phyloP scores from a whole-genome alignment of 1,140 invertebrate genomes.

The Coboldia fuscipes region DNA sequence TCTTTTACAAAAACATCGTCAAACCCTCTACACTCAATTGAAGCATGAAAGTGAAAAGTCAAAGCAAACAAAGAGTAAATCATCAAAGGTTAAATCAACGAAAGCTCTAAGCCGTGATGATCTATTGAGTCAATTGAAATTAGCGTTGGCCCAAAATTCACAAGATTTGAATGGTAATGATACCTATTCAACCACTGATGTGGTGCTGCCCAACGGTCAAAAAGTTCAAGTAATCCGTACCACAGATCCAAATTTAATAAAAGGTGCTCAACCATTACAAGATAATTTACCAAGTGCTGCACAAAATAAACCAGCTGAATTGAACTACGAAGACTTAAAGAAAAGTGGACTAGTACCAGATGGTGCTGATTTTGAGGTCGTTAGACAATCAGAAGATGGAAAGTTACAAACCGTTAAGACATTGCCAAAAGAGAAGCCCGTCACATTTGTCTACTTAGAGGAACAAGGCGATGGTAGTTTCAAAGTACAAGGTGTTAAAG shows the following conservation, averaged over 20 bases:
- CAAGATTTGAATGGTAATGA: slow-evolving; percentile 34
- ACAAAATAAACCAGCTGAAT: neutral
- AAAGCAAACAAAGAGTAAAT: slow-evolving; percentile 12
- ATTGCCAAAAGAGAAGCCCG: slow-evolving; percentile 45
- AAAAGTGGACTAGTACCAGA: slow-evolving; percentile 49
- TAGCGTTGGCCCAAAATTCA: slow-evolving; percentile 40
- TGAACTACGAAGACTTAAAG: slow-evolving; percentile 43
- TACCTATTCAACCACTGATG: slow-evolving; percentile 47
- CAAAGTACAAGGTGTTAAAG: slow-evolving; percentile 57
- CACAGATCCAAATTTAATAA: slow-evolving; percentile 35
- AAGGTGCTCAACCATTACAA: slow-evolving; percentile 15
- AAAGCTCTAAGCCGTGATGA: slow-evolving; percentile 27
- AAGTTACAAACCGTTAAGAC: slow-evolving; percentile 46
- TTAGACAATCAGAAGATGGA: slow-evolving; percentile 46
- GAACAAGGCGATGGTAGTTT: slow-evolving; percentile 63
- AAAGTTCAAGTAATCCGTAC: slow-evolving; percentile 47
- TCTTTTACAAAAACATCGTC: slow-evolving; percentile 22
- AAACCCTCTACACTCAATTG: slow-evolving; percentile 27
- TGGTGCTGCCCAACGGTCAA: slow-evolving; percentile 48
- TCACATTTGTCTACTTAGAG: slow-evolving; percentile 65
- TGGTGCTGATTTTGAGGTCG: slow-evolving; percentile 51
- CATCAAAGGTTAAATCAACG: slow-evolving; percentile 13
- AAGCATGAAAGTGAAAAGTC: slow-evolving; percentile 11
- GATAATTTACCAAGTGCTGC: too few species aligned
- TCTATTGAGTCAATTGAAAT: slow-evolving; percentile 43